Conservation (phyloP, 2,797 vertebrate genomes). For the Ceryle rudis region DNA sequence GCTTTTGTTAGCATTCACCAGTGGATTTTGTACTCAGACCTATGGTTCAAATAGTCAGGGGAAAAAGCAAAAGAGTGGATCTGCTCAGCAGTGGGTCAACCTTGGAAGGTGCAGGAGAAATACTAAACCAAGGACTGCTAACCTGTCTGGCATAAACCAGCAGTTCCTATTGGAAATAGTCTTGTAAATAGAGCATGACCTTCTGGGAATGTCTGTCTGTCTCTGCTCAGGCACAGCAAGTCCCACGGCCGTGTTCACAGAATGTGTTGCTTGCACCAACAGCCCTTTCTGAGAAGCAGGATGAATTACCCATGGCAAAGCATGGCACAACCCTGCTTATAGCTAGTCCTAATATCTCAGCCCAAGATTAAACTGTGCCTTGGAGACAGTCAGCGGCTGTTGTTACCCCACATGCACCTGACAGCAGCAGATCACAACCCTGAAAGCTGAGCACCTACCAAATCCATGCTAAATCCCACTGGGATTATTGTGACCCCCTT, state of each 20-base stretch:
- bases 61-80: background rate
- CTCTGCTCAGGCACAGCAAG: background rate
- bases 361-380: background rate
- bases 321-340: background rate
- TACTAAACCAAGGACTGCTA: background rate
- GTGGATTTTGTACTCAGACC: background rate
- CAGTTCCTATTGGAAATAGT: background rate
- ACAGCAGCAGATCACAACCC: background rate
- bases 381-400: background rate
- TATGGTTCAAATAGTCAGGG: background rate
- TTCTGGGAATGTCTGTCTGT: rapidly evolving
- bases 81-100: background rate
- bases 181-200: rapidly evolving
- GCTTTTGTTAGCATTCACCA: background rate
- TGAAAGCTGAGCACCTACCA: background rate
- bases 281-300: background rate
- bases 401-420: background rate
- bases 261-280: background rate
- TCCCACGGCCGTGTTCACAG: background rate
- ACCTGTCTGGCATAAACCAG: background rate
- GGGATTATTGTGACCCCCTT: background rate
- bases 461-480: background rate
- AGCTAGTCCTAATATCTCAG: background rate
- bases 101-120: background rate
- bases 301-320: background rate